These are phyloP conservation scores for Athene noctua DNA, from an alignment of 2,113 vertebrate species.

Conservation along the genomic window DNA sequence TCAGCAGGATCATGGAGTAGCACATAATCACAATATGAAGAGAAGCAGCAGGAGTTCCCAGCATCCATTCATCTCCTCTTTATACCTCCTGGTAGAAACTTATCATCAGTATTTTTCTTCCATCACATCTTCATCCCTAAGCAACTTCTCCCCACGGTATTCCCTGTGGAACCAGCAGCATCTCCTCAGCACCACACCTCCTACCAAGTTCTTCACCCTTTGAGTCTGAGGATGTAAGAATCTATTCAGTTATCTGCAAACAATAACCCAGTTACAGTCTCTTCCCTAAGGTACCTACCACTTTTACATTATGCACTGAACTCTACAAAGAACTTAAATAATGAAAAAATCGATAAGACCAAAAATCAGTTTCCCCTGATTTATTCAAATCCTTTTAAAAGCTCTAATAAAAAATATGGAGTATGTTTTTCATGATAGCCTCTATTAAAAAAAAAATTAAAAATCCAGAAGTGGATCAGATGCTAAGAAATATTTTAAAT, in stretches of 20 bases:
- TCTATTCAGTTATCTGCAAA: neutral
- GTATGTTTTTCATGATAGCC: neutral
- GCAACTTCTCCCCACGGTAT: accelerated
- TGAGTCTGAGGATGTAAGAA: neutral
- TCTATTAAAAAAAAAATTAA: neutral
- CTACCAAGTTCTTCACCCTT: neutral
- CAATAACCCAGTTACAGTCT: neutral
- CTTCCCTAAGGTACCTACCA: neutral
- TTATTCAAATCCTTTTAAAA: neutral
- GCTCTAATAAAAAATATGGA: neutral
- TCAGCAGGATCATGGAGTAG: neutral
- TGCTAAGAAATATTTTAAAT: neutral
- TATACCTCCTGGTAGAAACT: neutral
- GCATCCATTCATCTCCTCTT: neutral
- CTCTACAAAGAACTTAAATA: neutral
- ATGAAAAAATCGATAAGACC: neutral
- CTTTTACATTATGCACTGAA: neutral
- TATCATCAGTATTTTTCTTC: accelerated
- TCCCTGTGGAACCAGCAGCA: neutral
- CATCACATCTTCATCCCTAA: neutral
- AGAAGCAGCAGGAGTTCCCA: neutral
- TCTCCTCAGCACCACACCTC: neutral
- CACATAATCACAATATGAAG: accelerated
- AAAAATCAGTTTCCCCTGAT: neutral
- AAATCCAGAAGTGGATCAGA: neutral